Base-by-base conservation (phyloP, 2,888 invertebrate genomes). In the Erpobdella octoculata region DNA sequence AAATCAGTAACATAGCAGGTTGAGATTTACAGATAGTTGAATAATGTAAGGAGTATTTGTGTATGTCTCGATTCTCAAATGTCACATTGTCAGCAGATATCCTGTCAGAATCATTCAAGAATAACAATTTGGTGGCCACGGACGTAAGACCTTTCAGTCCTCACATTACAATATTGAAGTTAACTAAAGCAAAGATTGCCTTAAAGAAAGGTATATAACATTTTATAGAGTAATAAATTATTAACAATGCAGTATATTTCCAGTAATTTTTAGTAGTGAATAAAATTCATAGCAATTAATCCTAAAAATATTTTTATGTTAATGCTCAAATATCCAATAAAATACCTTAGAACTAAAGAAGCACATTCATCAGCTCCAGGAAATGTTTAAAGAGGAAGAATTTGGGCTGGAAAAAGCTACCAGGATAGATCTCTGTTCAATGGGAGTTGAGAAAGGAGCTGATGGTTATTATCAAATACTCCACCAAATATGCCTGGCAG, bases 111-210 rank as follows among this genome's bases (percentile, higher is more conserved):
- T 31, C 35, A 33, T 62, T 62, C 35, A 35, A 62, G 33, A 35
- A 62, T 28, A 62, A 62, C n/a, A 35, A 35, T 8, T 33, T 62
- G 18, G 35, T 33, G 33, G 21, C 28, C 12, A 18, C 62, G 8
- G 62, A 62, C 31, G 5, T 35, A 33, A 33, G 6, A 62, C 31
- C 62, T 5, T 62, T 62, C 35, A 62, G 2, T 31, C 62, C 62
- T 21, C 62, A 62, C 62, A 62, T 62, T n/a, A 62, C 62, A 9
- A 62, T 62, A 33, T n/a, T 62, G 28, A 62, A 62, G 33, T 12
- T 62, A 25, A 12, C 62, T 6, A 62, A 35, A 62, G 33, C 31
- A 31, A 62, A 62, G 12, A 33, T 33, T 9, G 28, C 35, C 3
- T 21, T 62, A 12, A 62, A 12, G 25, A 62, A 62, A 62, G n/a